These are phyloP conservation scores for Drosophila aldrichi DNA, from an alignment of 2,888 invertebrate species.

Conservation along the genomic window DNA sequence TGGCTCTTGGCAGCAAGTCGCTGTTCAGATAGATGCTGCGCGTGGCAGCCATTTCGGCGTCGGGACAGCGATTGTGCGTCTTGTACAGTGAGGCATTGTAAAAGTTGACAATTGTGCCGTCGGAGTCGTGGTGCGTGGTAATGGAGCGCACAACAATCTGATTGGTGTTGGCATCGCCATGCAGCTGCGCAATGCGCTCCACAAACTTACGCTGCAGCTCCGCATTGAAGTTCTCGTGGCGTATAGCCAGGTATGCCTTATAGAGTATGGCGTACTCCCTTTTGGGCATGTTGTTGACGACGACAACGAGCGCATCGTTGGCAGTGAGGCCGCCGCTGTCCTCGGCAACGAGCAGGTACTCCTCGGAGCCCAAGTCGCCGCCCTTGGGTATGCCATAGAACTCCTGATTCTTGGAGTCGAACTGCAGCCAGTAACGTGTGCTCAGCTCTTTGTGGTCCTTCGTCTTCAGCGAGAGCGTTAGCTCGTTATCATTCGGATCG, in stretches of 20 bases:
- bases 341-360: slow-evolving; percentile 92
- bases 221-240: slow-evolving; percentile 90
- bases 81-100: slow-evolving; percentile 90
- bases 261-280: slow-evolving; percentile 91
- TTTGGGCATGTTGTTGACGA: slow-evolving; percentile 88
- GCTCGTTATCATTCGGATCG: slow-evolving; percentile 93
- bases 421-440: slow-evolving; percentile 93
- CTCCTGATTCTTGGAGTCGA: slow-evolving; percentile 94
- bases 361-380: slow-evolving; percentile 90
- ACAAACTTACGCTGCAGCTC: slow-evolving; percentile 93
- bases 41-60: slow-evolving; percentile 90
- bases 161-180: slow-evolving; percentile 90
- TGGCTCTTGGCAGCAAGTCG: slow-evolving; percentile 86
- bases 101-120: slow-evolving; percentile 91
- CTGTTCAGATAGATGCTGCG: slow-evolving; percentile 90
- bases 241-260: slow-evolving; percentile 91
- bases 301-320: slow-evolving; percentile 92
- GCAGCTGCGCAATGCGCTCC: slow-evolving; percentile 91
- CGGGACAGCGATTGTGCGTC: slow-evolving; percentile 88
- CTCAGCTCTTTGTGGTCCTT: slow-evolving; percentile 90
- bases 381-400: slow-evolving; percentile 94
- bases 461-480: slow-evolving; percentile 91
- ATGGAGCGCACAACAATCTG: slow-evolving; percentile 91
- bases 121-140: slow-evolving; percentile 84
- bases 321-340: slow-evolving; percentile 91